A percentile compares a stretch with the other conserved stretches of the same genome.
These are phyloP conservation scores for Ormyrus pomaceus DNA, from an alignment of 2,888 invertebrate genomes.

Conservation along the genomic window DNA sequence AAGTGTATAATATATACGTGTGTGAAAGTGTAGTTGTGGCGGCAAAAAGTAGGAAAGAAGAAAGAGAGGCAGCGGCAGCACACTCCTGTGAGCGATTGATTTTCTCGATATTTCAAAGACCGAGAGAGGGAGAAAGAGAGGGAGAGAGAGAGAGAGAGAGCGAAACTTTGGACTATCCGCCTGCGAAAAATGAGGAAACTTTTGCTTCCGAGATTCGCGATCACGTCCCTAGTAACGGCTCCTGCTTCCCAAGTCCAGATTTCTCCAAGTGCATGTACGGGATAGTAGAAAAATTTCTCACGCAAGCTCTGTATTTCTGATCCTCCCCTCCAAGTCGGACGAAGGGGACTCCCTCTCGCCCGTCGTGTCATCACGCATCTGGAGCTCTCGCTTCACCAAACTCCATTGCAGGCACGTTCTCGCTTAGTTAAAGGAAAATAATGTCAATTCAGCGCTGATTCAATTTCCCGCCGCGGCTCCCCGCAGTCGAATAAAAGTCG, in stretches of 20 bases:
- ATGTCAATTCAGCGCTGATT: too few relatives aligned
- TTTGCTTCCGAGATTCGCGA: conserved; percentile 65
- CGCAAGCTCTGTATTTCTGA: too few relatives aligned
- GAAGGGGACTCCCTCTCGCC: too few relatives aligned
- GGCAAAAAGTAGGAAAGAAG: conserved; percentile 12
- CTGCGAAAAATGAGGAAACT: conserved; percentile 74
- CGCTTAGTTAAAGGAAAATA: too few relatives aligned
- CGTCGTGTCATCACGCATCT: too few relatives aligned
- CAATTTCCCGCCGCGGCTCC: too few relatives aligned
- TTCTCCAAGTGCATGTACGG: conserved; percentile 7
- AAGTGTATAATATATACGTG: conserved; percentile 55
- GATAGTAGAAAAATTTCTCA: too few relatives aligned
- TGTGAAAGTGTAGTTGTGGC: conserved; percentile 48
- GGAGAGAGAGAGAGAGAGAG: conserved; percentile 38
- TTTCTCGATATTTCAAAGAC: conserved; percentile 68
- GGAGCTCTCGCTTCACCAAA: too few relatives aligned
- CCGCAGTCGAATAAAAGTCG: too few relatives aligned
- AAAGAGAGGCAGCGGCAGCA: conserved; percentile 15
- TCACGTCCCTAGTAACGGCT: conserved; percentile 66
- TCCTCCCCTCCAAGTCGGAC: too few relatives aligned
- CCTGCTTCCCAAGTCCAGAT: conserved; percentile 58
- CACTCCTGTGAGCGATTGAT: conserved; percentile 69
- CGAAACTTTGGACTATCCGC: conserved; percentile 67
- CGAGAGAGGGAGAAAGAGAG: conserved; percentile 27
- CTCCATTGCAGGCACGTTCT: too few relatives aligned